A percentile compares a stretch with the other conserved stretches of the same genome.
These are phyloP conservation scores for Fragum fragum DNA, from an alignment of 2,888 invertebrate species.

Conservation along the genomic window DNA sequence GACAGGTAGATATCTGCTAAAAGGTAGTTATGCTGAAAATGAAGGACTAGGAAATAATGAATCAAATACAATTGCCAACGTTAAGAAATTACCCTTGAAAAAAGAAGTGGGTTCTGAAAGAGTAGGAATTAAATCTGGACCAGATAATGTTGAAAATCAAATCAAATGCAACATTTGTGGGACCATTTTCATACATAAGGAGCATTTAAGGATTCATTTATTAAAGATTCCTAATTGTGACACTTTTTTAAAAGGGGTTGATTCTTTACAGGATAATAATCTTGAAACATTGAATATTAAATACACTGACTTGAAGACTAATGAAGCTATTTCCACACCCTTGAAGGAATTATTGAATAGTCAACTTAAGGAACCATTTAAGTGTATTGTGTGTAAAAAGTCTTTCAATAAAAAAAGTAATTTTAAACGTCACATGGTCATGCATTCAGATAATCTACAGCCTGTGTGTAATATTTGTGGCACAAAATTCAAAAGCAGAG, in stretches of 20 bases:
- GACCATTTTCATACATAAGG: slow-evolving; percentile 30
- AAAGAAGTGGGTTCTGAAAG: slow-evolving; percentile 25
- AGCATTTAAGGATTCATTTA: slow-evolving; percentile 32
- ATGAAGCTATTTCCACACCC: slow-evolving; percentile 11
- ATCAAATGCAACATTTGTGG: slow-evolving; percentile 44
- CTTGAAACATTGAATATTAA: slow-evolving; percentile 19
- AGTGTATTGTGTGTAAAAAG: slow-evolving; percentile 40
- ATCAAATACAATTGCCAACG: background rate
- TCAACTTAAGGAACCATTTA: slow-evolving; percentile 34
- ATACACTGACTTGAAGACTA: slow-evolving; percentile 25
- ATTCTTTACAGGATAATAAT: slow-evolving; percentile 18
- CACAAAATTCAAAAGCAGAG: slow-evolving; percentile 43
- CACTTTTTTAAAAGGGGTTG: slow-evolving; percentile 6
- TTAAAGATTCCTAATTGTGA: slow-evolving; percentile 48
- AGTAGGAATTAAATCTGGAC: background rate
- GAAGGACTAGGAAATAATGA: slow-evolving; percentile 18
- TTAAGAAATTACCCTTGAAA: background rate
- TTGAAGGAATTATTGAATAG: slow-evolving; percentile 29
- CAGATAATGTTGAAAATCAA: background rate
- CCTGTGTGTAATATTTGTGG: slow-evolving; percentile 60
- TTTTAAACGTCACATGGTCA: slow-evolving; percentile 44
- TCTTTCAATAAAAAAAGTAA: slow-evolving; percentile 28
- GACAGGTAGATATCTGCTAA: slow-evolving; percentile 2
- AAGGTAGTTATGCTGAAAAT: slow-evolving; percentile 34
- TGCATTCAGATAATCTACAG: slow-evolving; percentile 10